phyloP scores from a whole-genome alignment of 2,888 invertebrate genomes.

The Epistrophe eligans region DNA sequence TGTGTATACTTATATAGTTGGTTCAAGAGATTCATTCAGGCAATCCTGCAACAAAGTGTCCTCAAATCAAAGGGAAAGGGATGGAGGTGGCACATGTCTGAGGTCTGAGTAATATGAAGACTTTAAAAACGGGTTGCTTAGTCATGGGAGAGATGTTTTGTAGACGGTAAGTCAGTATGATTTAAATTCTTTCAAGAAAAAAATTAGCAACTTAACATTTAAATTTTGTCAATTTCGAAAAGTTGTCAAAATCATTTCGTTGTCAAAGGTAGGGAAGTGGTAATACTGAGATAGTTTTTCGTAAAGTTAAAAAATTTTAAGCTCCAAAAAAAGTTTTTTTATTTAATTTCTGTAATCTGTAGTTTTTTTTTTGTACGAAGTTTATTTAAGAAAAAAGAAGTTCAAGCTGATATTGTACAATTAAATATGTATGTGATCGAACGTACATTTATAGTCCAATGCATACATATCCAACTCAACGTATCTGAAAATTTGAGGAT shows the following conservation, averaged over 20 bases:
- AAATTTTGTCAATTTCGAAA: neutral
- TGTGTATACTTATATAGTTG: neutral
- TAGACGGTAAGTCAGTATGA: neutral
- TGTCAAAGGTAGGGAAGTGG: neutral
- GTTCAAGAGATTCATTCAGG: slow-evolving; percentile 22
- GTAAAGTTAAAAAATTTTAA: too few species aligned
- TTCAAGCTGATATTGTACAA: too few species aligned
- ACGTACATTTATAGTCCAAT: too few species aligned
- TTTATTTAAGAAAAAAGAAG: too few species aligned
- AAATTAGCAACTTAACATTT: neutral
- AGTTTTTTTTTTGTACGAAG: too few species aligned
- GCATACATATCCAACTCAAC: too few species aligned
- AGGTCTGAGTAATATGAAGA: slow-evolving; percentile 22
- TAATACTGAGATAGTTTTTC: too few species aligned
- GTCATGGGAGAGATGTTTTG: slow-evolving; percentile 38
- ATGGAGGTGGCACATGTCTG: slow-evolving; percentile 22
- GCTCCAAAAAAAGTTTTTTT: too few species aligned
- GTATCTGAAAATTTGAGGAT: too few species aligned
- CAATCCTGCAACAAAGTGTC: slow-evolving; percentile 42
- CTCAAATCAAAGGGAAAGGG: neutral
- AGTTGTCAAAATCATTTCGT: neutral
- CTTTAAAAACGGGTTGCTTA: slow-evolving; percentile 53
- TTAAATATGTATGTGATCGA: too few species aligned
- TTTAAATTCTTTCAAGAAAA: neutral
- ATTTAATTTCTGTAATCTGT: too few species aligned